Conservation (phyloP, 1,140 invertebrate species). For the Hormaphis cornu region DNA sequence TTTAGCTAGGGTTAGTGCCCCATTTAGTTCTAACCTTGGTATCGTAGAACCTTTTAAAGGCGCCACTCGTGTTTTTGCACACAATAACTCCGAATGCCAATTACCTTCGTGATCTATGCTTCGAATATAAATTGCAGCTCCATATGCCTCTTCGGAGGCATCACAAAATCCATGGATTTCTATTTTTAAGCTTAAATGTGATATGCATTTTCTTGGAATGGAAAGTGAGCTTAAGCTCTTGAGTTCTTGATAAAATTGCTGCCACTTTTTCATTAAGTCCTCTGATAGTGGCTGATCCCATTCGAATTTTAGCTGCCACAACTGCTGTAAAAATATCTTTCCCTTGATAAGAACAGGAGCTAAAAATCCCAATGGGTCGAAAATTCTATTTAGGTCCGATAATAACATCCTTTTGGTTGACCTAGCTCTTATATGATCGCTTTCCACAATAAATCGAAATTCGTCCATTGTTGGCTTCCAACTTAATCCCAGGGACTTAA, state of each 20-base stretch:
- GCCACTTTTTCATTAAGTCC: neutral
- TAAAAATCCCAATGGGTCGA: neutral
- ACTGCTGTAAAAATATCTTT: neutral
- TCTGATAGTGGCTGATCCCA: neutral
- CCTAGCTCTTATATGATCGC: neutral
- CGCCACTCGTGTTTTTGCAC: slow-evolving; percentile 41
- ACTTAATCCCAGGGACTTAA: neutral
- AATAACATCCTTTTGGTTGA: neutral
- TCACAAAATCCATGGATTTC: neutral
- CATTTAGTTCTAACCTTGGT: slow-evolving; percentile 40
- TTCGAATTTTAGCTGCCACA: neutral
- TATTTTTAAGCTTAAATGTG: slow-evolving; percentile 37
- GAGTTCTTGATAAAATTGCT: neutral
- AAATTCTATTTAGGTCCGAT: neutral
- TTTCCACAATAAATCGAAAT: neutral
- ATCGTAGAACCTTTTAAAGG: slow-evolving; percentile 39
- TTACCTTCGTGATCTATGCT: neutral
- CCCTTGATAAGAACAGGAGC: neutral
- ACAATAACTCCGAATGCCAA: slow-evolving; percentile 28
- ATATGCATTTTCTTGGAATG: slow-evolving; percentile 39
- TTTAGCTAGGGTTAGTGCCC: slow-evolving; percentile 38
- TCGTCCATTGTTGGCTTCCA: neutral
- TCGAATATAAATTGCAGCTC: neutral
- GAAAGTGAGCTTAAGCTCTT: slow-evolving; percentile 29
- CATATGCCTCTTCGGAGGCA: neutral